Evolutionary conservation across 1,140 invertebrate species (phyloP), one percentile per base, ranked within the genome.

Genomic region (Lepidotrigona ventralis): DNA sequence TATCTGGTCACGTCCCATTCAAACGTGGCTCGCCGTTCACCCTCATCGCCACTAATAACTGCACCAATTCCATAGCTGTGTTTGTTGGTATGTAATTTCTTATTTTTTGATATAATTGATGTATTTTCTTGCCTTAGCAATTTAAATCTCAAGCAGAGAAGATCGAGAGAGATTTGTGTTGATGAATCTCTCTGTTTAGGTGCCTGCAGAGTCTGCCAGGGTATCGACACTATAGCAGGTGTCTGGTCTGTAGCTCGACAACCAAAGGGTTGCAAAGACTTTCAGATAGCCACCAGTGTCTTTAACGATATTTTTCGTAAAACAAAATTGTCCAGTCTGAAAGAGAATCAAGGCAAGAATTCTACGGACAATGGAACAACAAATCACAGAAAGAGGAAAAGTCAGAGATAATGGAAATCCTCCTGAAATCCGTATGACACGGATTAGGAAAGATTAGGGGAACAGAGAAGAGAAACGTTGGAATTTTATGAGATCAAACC

Each of bases 221-320:
- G 91, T 72, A 78, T 90, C 60, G 91, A 92, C 64, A 91, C 91
- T 0, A 91, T 92, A 74, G 82, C 89, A 54, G 91, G 91, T 2
- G 85, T 91, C 26, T 92, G 91, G 91, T 87, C 90, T 6, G 69
- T 91, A 2, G 81, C 86, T 11, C 87, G 70, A 12, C 85, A 87
- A 15, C 91, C 91, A 0, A 85, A 86, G 17, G 86, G 86, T 66
- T 92, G 91, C 81, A 76, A 87, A 39, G 90, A 92, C 15, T 89
- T 91, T 76, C 90, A 89, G 80, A 85, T 91, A 9, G 74, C 90
- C 12, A 91, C 86, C 6, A 89, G 72, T 64, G 86, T 89, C 33
- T 88, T 87, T 60, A 91, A 92, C 39, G 91, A 92, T 54, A 86
- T 91, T 63, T 91, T 92, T 66, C 86, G 89, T 21, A 85, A 88